phyloP scores from a whole-genome alignment of 1,140 invertebrate genomes.

The Drosophila lini region DNA sequence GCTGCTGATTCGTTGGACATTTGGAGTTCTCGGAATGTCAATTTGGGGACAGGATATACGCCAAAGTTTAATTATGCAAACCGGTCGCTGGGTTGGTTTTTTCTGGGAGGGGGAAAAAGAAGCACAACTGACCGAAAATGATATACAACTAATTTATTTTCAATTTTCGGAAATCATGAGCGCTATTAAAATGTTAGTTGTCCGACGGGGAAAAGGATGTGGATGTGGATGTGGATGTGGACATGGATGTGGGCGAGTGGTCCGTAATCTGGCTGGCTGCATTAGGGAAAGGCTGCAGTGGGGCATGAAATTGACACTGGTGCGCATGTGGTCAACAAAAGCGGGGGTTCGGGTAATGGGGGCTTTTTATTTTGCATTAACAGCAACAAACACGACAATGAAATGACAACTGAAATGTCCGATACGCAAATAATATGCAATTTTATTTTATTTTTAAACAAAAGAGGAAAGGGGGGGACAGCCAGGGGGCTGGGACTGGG shows the following conservation, averaged over 20 bases:
- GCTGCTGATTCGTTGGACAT: constrained; percentile 20
- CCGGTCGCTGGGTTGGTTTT: constrained; percentile 22
- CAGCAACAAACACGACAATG: constrained; percentile 82
- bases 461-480: background rate
- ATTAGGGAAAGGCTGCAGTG: constrained; percentile 50
- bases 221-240: background rate
- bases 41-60: constrained; percentile 68
- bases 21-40: constrained; percentile 63
- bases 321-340: constrained; percentile 29
- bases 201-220: constrained; percentile 12
- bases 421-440: constrained; percentile 83
- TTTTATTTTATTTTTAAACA: constrained; percentile 79
- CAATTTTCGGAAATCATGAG: constrained; percentile 81
- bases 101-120: constrained; percentile 2
- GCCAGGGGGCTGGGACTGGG: constrained; percentile 10
- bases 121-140: constrained; percentile 57
- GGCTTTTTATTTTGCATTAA: constrained; percentile 82
- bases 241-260: background rate
- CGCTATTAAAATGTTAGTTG: constrained; percentile 79
- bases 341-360: constrained; percentile 11
- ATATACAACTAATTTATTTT: constrained; percentile 83
- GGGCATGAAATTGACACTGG: constrained; percentile 65
- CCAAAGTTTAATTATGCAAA: constrained; percentile 79
- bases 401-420: constrained; percentile 84
- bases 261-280: constrained; percentile 45